Evolutionary conservation across 2,113 vertebrate genomes (phyloP).

Genomic region (Tenrec ecaudatus): DNA sequence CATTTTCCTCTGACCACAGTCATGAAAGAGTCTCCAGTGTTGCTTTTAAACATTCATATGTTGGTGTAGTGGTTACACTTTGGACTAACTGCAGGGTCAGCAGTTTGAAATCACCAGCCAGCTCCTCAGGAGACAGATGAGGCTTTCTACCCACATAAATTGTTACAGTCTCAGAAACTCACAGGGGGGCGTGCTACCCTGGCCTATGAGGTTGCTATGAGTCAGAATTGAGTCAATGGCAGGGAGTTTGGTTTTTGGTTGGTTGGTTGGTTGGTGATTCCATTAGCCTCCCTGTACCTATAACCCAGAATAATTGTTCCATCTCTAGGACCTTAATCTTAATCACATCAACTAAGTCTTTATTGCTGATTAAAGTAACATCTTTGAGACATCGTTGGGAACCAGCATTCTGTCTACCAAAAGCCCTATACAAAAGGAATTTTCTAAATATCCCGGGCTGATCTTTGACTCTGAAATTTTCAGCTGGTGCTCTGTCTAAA

Average conservation of each 20-base stretch:
- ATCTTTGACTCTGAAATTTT: background rate
- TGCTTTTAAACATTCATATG: background rate
- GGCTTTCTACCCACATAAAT: too few relatives aligned
- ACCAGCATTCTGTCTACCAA: background rate
- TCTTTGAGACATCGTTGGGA: background rate
- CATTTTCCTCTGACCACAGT: background rate
- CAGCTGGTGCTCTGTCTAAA: background rate
- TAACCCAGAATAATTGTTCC: background rate
- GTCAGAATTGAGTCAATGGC: too few relatives aligned
- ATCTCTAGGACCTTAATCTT: background rate
- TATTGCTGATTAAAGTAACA: background rate
- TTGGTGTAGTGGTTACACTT: too few relatives aligned
- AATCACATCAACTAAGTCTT: background rate
- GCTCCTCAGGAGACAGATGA: too few relatives aligned
- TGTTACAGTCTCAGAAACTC: too few relatives aligned
- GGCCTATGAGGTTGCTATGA: too few relatives aligned
- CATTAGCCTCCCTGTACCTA: background rate
- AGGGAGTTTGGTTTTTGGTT: too few relatives aligned
- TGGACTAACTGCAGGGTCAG: too few relatives aligned
- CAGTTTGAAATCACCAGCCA: too few relatives aligned
- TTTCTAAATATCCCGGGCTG: background rate
- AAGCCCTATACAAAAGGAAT: background rate
- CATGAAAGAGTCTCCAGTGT: background rate
- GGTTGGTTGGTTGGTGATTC: background rate
- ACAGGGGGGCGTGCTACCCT: too few relatives aligned